Evolutionary conservation across 1,140 invertebrate genomes (phyloP), one percentile per base, ranked within the genome.

Genomic region (Drosophila tsacasi): DNA sequence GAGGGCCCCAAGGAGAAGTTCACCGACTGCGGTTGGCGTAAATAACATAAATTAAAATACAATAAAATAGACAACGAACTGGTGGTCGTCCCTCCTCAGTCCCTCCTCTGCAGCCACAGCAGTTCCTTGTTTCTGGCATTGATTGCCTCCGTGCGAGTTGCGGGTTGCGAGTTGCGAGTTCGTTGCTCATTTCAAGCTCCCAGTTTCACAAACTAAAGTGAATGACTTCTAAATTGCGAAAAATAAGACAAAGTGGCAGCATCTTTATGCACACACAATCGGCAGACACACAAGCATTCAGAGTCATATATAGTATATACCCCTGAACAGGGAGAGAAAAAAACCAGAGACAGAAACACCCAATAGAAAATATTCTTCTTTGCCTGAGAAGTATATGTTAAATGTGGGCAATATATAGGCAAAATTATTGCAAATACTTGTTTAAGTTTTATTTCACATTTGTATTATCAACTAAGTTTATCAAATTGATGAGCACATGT

Each of bases 11-110:
- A 13, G 21, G 9, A n/a, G 13, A 55, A 77, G 83, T 82, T 81
- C 83, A 87, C 35, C 60, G 79, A 86, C 79, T 76, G 54, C 50
- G 50, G 62, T 73, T 82, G 71, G 71, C 50, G 66, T 79, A 76
- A 86, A 83, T 76, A 87, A 87, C 80, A 87, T 79, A 87, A 83
- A 87, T 86, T 86, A 83, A 87, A 87, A 83, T 64, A 87, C 83
- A 86, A 86, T 86, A 83, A 86, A 87, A 87, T 86, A 86, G 80
- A 87, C 80, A 87, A 83, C 72, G 72, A 83, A 87, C 83, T 71
- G 63, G 27, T n/a, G 47, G 32, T 40, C 1, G 9, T 23, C 5
- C 13, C 19, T 2, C 13, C 19, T 32, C 1, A 2, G 23, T 37
- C 25, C 27, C n/a, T 13, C 17, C 8, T 17, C 10, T 15, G 44